Evolutionary conservation across 2,113 vertebrate species (phyloP), one percentile per base, ranked within the genome.

Genomic region (Rhinogobius similis): DNA sequence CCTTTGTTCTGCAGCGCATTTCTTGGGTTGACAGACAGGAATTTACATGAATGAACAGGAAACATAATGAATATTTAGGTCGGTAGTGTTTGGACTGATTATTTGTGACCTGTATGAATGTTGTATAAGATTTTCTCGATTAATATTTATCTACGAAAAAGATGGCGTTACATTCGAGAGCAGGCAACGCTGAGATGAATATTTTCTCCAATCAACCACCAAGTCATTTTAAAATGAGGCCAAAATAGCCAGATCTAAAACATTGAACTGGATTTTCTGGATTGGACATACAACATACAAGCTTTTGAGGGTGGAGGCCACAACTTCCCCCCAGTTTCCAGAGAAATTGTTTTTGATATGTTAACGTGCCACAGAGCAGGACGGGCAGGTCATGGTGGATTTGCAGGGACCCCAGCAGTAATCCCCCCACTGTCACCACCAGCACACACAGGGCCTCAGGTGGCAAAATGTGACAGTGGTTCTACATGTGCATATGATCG

Each of bases 291-390:
- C 73, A 68, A 62, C 68, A 68, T 67, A 65, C 62, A 41, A 21
- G 56, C 26, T 70, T 55, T 64, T 67, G 66, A 71, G 79, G 85
- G 80, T 79, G 79, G 85, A 82, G 83, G 78, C 73, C 70, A 62
- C 67, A 67, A 82, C 85, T 89, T 88, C 83, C 67, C n/a, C 78
- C 66, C 71, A 85, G 70, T 82, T 80, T 36, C 65, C 63, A 76
- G 67, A 78, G 68, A 75, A 68, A 67, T 67, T 67, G 73, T 55
- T 79, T 83, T 90, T 87, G 83, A 89, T 83, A 86, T 86, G 89
- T 77, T 71, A 88, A 84, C 75, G 74, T 85, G 66, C 70, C 58
- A 36, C 65, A 38, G 67, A 86, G 77, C 5, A 27, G 73, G 68
- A 73, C 46, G 53, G 83, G 75, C 78, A 41, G 69, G 84, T 75